Base-by-base conservation (phyloP, 2,113 vertebrate species). In the Gambusia holbrooki region DNA sequence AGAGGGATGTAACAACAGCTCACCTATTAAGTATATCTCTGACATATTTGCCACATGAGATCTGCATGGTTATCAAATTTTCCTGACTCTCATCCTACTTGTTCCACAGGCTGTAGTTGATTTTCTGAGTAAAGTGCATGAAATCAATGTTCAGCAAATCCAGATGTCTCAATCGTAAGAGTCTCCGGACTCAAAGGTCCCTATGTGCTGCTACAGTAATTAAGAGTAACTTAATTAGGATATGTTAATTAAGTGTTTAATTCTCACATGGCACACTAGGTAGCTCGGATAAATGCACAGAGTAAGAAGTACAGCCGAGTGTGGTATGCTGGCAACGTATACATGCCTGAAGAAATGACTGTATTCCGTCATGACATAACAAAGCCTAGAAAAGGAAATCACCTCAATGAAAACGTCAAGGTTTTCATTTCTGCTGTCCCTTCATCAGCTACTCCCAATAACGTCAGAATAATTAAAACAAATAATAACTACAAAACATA, bases 141-240 rank as follows among this genome's bases (percentile, higher is more conserved):
- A 54, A 63, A 29, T 58, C 33, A 79, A 66, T 25, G 42, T 64
- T 61, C 45, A 27, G 37, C 33, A n/a, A 70, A 62, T 32, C 62
- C 30, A 73, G 35, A 25, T 40, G 61, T 60, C 69, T 81, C 45
- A 72, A 71, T 70, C 70, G 60, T 70, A 68, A 37, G 58, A 32
- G 70, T 81, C 82, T 83, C 81, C 35, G 66, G 69, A 70, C 66
- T 67, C 48, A 14, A 63, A 67, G 62, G 74, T 73, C 82, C 84
- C 83, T 22, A 22, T 74, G 73, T 37, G 80, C 37, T 74, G 35
- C 3, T 0, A 10, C 28, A 58, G 45, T 87, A 89, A 92, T 92
- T 89, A 87, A n/a, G 4, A 71, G 75, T 14, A 69, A 5, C 35
- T 81, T 86, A 92, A 84, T 90, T 87, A 90, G 69, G 32, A 28